These are phyloP conservation scores for Enteromius argenteus DNA, from an alignment of 2,797 vertebrate genomes.

Conservation along the genomic window DNA sequence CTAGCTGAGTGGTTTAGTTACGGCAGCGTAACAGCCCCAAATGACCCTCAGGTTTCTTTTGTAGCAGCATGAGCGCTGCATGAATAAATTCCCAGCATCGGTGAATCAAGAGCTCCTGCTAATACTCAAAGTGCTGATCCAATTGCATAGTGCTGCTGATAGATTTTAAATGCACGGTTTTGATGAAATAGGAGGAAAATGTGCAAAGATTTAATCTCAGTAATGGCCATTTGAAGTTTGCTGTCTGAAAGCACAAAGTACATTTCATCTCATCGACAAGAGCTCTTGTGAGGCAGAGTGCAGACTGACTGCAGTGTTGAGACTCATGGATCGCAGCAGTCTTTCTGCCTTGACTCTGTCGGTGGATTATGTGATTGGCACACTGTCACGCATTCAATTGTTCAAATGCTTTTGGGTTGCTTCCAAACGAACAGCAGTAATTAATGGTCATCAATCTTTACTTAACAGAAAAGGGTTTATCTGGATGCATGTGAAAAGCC, in stretches of 20 bases:
- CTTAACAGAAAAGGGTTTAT: slow-evolving; percentile 14
- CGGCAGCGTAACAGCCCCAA: slow-evolving; percentile 36
- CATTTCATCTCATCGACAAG: slow-evolving; percentile 50
- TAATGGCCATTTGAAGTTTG: slow-evolving; percentile 53
- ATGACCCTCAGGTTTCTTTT: slow-evolving; percentile 35
- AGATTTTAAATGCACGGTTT: slow-evolving; percentile 44
- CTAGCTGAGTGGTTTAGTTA: slow-evolving; percentile 30
- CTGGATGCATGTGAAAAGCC: not conserved
- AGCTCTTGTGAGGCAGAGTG: slow-evolving; percentile 43
- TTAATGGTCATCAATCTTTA: slow-evolving; percentile 10
- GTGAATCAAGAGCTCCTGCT: slow-evolving; percentile 43
- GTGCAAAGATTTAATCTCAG: slow-evolving; percentile 38
- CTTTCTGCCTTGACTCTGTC: slow-evolving; percentile 32
- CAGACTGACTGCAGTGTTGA: slow-evolving; percentile 43
- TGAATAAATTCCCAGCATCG: slow-evolving; percentile 38
- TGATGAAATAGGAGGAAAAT: slow-evolving; percentile 38
- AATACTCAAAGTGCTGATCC: slow-evolving; percentile 24
- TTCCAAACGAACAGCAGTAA: slow-evolving; percentile 1
- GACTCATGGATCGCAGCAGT: slow-evolving; percentile 24
- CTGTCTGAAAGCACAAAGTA: slow-evolving; percentile 47
- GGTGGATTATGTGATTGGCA: slow-evolving; percentile 7
- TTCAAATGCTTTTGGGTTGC: slow-evolving; percentile 3
- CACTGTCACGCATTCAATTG: not conserved
- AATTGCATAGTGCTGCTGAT: slow-evolving; percentile 44
- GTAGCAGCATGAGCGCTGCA: slow-evolving; percentile 18